Conservation (phyloP, 2,888 invertebrate species). For the Cryptocephalus primarius region DNA sequence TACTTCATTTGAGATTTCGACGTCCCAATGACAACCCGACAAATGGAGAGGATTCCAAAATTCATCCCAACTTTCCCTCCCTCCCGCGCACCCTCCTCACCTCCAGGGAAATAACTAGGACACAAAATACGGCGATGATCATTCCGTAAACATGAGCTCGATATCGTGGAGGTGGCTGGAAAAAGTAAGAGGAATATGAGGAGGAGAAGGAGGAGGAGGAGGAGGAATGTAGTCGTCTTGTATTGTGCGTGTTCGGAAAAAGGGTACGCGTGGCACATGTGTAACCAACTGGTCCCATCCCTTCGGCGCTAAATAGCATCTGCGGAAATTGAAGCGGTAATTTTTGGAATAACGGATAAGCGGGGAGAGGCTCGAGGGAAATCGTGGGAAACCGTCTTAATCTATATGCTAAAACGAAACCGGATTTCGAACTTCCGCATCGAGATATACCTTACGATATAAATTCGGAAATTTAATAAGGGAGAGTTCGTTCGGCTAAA, state of each 20-base stretch:
- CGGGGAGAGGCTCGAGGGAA: neutral
- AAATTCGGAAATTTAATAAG: too few relatives aligned
- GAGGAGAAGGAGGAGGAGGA: constrained; percentile 18
- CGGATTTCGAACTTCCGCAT: too few relatives aligned
- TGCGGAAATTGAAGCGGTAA: constrained; percentile 15
- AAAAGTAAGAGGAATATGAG: constrained; percentile 6
- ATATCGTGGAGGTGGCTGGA: neutral
- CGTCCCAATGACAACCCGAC: too few relatives aligned
- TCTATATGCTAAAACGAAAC: too few relatives aligned
- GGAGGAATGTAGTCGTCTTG: constrained; percentile 11
- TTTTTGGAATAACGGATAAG: constrained; percentile 6
- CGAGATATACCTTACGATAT: too few relatives aligned
- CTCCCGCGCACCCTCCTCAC: neutral
- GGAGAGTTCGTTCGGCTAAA: too few relatives aligned
- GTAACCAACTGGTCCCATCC: constrained; percentile 15
- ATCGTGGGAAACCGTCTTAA: too few relatives aligned
- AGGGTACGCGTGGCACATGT: constrained; percentile 22
- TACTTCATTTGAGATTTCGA: too few relatives aligned
- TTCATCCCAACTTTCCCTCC: constrained; percentile 7
- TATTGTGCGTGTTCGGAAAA: constrained; percentile 24
- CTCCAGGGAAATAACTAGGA: constrained; percentile 26
- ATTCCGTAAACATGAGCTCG: constrained; percentile 24
- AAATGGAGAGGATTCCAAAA: neutral
- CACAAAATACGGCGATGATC: constrained; percentile 19
- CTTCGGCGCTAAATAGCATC: constrained; percentile 8